Base-by-base conservation (phyloP, 2,888 invertebrate species). In the Lasioglossum villosulum region DNA sequence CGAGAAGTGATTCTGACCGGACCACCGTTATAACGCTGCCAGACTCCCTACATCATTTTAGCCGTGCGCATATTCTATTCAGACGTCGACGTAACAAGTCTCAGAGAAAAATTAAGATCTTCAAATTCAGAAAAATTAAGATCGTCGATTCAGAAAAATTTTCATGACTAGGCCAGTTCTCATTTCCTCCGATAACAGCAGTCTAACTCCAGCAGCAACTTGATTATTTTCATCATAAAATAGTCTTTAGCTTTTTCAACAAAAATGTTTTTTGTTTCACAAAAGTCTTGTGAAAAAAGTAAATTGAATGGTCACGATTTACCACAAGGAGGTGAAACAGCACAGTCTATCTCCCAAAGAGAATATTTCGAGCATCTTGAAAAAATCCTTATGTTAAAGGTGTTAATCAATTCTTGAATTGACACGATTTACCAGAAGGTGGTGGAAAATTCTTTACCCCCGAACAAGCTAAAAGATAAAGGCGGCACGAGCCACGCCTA, bases 401-500 rank as follows among this genome's bases (percentile, higher is more conserved):
- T 23, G 4, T 68, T 37, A 23, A 70, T 14, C 14, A 39, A 68
- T 39, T 68, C 23, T 37, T 39, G 34, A n/a, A n/a, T 37, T 5
- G n/a, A 37, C 39, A 70, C 39, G 23, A 8, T 16, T 27, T 27
- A 27, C 27, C 42, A 19, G 27, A 23, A 48, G 4, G 30, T 8
- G 12, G 14, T 30, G n/a, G 23, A 2, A 23, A 73, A 16, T 63
- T 5, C 68, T 23, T 5, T 10, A 23, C 6, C 30, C 39, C 30
- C 42, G 45, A 23, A 19, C 19, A 34, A 27, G 75, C 42, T 45
- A 34, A 75, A 78, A 73, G 80, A 87, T 86, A 86, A 88, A 85
- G 76, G 63, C 12, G 85, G 73, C 75, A 72, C 63, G 72, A 59
- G 72, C 30, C 63, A 23, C 39, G 70, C 56, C 79, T 56, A 56